Base-by-base conservation (phyloP, 2,113 vertebrate genomes). In the Accipiter cooperii region DNA sequence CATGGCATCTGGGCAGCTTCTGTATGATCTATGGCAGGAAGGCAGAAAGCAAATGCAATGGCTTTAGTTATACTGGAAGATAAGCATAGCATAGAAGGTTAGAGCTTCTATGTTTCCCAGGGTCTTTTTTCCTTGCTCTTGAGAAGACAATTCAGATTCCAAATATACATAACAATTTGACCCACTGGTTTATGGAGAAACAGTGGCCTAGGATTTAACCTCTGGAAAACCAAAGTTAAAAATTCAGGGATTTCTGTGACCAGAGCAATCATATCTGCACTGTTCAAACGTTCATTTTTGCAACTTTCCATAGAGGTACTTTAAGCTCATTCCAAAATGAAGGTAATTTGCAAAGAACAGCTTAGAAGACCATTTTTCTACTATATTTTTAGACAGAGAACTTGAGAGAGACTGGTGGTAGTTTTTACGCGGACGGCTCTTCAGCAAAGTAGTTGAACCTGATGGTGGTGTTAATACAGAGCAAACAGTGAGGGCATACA, bases 391-490 rank as follows among this genome's bases (percentile, higher is more conserved):
- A 79, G 36, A 26, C 13, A 66, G 16, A 52, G 8, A 54, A 79
- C 49, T 49, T 19, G 31, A 34, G 7, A 36, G 8, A 51, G 31
- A 29, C 40, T 11, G 36, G 49, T 13, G 65, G 36, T 15, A 17
- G 34, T 17, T 86, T 63, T 47, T 16, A 57, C 42, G 19, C 1
- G 1, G 17, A 11, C 10, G 6, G 52, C 58, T 85, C 64, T 33
- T 34, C 60, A 87, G 81, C 33, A 8, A 36, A 40, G 42, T 3
- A 44, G n/a, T 4, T 75, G 69, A 31, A 60, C 14, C n/a, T 3
- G 36, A 8, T 0, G 0, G 31, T 54, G 51, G 28, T 5, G 40
- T 5, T 9, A 65, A 65, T 31, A 31, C 5, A 29, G 51, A 79
- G 70, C 40, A 31, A 38, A 46, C 40, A 8, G 9, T 2, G 29